phyloP scores from a whole-genome alignment of 2,888 invertebrate genomes.

The Tubulanus polymorphus region DNA sequence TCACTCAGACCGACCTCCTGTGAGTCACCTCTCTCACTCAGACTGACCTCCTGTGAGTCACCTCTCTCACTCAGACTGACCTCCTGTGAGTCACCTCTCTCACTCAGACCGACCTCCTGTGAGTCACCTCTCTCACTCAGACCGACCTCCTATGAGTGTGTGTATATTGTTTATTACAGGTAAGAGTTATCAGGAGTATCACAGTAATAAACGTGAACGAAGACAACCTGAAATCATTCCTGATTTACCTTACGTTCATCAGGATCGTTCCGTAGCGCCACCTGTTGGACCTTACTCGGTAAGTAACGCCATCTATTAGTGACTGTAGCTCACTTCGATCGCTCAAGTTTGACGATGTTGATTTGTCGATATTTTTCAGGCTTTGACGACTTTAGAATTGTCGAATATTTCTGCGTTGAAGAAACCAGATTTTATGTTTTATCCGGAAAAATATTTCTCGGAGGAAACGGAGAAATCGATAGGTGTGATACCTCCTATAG shows the following conservation, averaged over 20 bases:
- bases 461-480: slow-evolving; percentile 13
- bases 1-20: too few species aligned
- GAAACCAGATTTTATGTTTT: slow-evolving; percentile 38
- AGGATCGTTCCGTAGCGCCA: slow-evolving; percentile 49
- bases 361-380: slow-evolving; percentile 25
- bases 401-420: slow-evolving; percentile 27
- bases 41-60: too few species aligned
- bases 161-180: slow-evolving; percentile 27
- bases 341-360: too few species aligned
- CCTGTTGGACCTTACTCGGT: slow-evolving; percentile 52
- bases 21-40: too few species aligned
- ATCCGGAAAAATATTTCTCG: slow-evolving; percentile 42
- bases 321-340: background rate
- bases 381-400: slow-evolving; percentile 35
- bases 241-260: slow-evolving; percentile 49
- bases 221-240: slow-evolving; percentile 47
- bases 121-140: too few species aligned
- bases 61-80: too few species aligned
- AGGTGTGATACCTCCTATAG: background rate
- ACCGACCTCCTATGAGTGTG: too few species aligned
- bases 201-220: slow-evolving; percentile 45
- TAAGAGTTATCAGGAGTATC: slow-evolving; percentile 47
- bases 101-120: too few species aligned
- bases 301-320: slow-evolving; percentile 20
- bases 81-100: too few species aligned